Base-by-base conservation (phyloP, 30 jellyfish, hydroid and myxozoan genomes). In the Aurelia sp. region DNA sequence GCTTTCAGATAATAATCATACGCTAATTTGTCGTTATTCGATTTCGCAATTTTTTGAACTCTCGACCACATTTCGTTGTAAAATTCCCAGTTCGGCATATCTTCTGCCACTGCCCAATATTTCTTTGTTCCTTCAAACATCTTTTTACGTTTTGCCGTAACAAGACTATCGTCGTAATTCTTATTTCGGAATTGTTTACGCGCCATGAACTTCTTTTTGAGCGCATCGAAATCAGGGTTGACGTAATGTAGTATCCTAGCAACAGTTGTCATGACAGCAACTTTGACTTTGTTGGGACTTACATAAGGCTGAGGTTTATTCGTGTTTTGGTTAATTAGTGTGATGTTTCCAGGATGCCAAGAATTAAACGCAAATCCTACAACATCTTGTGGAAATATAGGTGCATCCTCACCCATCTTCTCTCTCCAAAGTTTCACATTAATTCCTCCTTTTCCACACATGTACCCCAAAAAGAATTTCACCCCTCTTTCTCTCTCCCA, bases 391-490 rank as follows among this genome's bases (percentile, higher is more conserved):
- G 93, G 93, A 74, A 84, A 31, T 5, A 84, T 62, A 9, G 88
- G 88, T 18, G 74, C 18, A 18, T 48, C 15, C 5, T 82, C 92
- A 50, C 93, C 93, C 31, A 72, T 21, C 27, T 71, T 84, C 35
- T 53, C 38, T 67, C 86, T 35, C 93, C 93, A 84, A 38, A 84
- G 51, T 62, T 48, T 27, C 16, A 84, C 88, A 40, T 84, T 84
- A 5, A 84, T 72, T 21, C 82, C 93, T 2, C 93, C 93, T 63
- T 84, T 84, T 51, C 93, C 93, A 59, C 93, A 84, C 93, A 84
- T 84, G 82, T 84, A 84, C 18, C 93, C 93, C 15, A 84, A 47
- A 27, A 84, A 84, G 67, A 61, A 66, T 35, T 52, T 38, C 64
- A 72, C 93, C 17, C 82, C 88, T 27, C 76, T 63, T 17, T 64